Percentiles rank a stretch among this genome's conserved stretches.
Evolutionary conservation across 2,888 invertebrate species (phyloP).

Genomic region (Tenthredo mesomela): DNA sequence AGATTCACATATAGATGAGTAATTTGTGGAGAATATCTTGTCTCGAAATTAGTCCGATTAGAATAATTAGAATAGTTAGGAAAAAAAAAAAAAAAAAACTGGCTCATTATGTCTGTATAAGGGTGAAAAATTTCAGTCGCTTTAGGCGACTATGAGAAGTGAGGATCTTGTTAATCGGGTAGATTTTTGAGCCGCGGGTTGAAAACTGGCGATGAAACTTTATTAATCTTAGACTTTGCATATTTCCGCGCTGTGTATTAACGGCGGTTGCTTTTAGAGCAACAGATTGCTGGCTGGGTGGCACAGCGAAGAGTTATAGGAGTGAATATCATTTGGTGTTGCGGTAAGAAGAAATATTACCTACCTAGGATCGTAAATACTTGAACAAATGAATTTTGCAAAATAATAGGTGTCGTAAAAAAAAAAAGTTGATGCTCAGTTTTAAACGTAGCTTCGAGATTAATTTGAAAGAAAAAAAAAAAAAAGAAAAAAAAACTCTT

Average conservation of each 20-base stretch:
- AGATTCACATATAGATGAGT: neutral
- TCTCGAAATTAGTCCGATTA: neutral
- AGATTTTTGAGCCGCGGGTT: neutral
- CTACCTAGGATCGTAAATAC: conserved; percentile 19
- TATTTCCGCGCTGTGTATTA: neutral
- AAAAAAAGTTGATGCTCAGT: neutral
- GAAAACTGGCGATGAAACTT: neutral
- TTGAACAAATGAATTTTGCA: neutral
- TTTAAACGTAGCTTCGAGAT: neutral
- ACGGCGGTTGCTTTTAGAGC: neutral
- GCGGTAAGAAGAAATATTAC: neutral
- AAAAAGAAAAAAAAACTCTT: neutral
- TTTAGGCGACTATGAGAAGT: neutral
- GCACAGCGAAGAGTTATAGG: neutral
- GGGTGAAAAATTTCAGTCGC: neutral
- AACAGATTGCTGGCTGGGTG: conserved; percentile 15
- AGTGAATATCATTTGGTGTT: neutral
- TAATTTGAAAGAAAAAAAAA: neutral
- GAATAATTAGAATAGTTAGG: too few relatives aligned
- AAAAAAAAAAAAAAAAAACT: neutral
- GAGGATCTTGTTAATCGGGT: neutral
- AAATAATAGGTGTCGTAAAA: conserved; percentile 8
- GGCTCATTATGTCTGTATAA: neutral
- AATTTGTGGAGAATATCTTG: neutral
- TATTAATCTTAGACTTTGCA: neutral